Evolutionary conservation across 2,113 vertebrate genomes (phyloP), one percentile per base, ranked within the genome.

Genomic region (Peromyscus polionotus): DNA sequence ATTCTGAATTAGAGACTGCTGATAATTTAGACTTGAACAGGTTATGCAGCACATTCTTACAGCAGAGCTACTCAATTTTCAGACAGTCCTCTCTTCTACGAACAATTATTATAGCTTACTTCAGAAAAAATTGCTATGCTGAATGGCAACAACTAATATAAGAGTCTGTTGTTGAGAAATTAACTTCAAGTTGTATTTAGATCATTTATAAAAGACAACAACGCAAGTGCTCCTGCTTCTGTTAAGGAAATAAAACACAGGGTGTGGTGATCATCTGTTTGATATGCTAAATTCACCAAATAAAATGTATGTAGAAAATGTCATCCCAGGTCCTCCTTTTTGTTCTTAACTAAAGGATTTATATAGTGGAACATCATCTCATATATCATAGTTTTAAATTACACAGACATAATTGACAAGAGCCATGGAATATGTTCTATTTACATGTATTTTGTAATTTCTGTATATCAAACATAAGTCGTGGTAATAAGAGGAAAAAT

Each of bases 121-220:
- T 94, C 59, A 86, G 73, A 85, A 6, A n/a, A n/a, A 92, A 95
- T 61, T 31, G 65, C 14, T 88, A 61, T 36, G 20, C 13, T 84
- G 57, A 86, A 48, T 7, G 61, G 22, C 3, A 31, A 89, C 26
- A 93, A 70, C 5, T 24, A 77, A 54, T 19, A 14, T 59, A 54
- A 94, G 19, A 22, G 48, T 22, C 31, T 77, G 19, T 80, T 59
- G 93, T 51, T 76, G 59, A 76, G 4, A 95, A 65, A 76, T 91
- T 84, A 80, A 20, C 92, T 93, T 92, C 14, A 83, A 42, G 75
- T 83, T 94, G 68, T 93, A 67, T 77, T 94, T 81, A 63, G 87
- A 81, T 79, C 16, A 83, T 85, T 54, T 79, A 77, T 8, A 85
- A n/a, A 94, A 88, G 51, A 97, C 33, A 96, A 88, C 19, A 76